Conservation (phyloP, 2,888 invertebrate species). For the Brachypalpus laphriformis region DNA sequence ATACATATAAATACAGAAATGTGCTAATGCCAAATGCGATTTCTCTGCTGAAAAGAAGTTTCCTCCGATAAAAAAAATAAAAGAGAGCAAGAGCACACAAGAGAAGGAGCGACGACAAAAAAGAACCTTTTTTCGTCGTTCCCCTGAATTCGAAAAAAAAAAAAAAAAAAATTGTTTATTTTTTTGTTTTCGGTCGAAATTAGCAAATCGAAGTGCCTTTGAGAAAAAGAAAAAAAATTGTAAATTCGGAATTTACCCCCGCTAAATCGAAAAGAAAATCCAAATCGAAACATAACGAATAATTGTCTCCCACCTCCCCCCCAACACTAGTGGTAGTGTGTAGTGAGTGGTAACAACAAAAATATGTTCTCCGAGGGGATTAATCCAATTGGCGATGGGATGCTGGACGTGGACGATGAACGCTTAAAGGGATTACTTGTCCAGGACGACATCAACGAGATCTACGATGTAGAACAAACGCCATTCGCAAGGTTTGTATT, state of each 20-base stretch:
- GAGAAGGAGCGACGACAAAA: conserved; percentile 30
- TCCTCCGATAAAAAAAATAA: background rate
- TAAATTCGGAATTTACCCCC: background rate
- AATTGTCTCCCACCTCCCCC: background rate
- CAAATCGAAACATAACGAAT: conserved; percentile 20
- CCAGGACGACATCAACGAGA: conserved; percentile 89
- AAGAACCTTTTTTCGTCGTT: conserved; percentile 53
- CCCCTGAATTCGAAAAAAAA: background rate
- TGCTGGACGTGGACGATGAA: conserved; percentile 88
- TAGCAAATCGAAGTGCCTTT: conserved; percentile 47
- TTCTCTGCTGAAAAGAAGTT: conserved; percentile 72
- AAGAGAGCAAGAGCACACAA: conserved; percentile 22
- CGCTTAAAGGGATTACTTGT: conserved; percentile 87
- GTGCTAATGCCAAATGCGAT: conserved; percentile 73
- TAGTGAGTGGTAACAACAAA: conserved; percentile 53
- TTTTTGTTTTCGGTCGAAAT: conserved; percentile 41
- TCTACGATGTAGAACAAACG: conserved; percentile 91
- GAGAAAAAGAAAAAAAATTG: conserved; percentile 21
- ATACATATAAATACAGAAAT: conserved; percentile 48
- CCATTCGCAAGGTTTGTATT: conserved; percentile 91
- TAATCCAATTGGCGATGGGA: conserved; percentile 86
- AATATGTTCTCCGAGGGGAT: conserved; percentile 82
- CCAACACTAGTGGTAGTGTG: background rate
- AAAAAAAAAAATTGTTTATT: background rate
- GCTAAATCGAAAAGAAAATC: conserved; percentile 15